Evolutionary conservation across 2,113 vertebrate genomes (phyloP).

Genomic region (Myocastor coypus): DNA sequence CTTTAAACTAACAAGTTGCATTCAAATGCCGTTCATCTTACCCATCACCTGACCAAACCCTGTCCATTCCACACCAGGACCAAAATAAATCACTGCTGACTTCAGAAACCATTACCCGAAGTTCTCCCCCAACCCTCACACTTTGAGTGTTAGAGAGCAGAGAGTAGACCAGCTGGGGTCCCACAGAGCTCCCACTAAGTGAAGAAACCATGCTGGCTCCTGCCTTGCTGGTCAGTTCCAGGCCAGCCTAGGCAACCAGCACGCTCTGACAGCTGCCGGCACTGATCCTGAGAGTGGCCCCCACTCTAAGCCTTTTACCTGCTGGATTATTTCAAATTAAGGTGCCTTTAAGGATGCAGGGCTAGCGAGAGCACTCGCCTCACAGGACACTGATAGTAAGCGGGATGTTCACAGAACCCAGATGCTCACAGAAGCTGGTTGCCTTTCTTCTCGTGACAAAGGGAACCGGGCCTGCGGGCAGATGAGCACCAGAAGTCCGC

Average conservation of each 20-base stretch:
- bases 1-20: background rate
- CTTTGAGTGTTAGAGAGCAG: background rate
- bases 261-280: background rate
- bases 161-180: fast-evolving
- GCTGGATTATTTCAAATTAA: conserved; percentile 74
- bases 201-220: background rate
- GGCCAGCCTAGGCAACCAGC: background rate
- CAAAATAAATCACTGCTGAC: background rate
- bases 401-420: conserved; percentile 78
- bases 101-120: background rate
- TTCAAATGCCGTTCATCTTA: background rate
- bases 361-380: conserved; percentile 78
- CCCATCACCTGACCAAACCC: background rate
- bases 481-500: conserved; percentile 69
- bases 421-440: conserved; percentile 81
- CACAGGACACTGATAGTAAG: conserved; percentile 75
- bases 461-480: conserved; percentile 74
- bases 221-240: background rate
- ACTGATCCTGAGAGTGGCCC: background rate
- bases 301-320: background rate
- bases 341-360: conserved; percentile 67
- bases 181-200: fast-evolving
- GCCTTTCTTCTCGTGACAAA: conserved; percentile 78
- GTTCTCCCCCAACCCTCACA: fast-evolving
- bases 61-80: background rate